phyloP scores from a whole-genome alignment of 2,113 vertebrate genomes.

The Hyperopisus bebe region DNA sequence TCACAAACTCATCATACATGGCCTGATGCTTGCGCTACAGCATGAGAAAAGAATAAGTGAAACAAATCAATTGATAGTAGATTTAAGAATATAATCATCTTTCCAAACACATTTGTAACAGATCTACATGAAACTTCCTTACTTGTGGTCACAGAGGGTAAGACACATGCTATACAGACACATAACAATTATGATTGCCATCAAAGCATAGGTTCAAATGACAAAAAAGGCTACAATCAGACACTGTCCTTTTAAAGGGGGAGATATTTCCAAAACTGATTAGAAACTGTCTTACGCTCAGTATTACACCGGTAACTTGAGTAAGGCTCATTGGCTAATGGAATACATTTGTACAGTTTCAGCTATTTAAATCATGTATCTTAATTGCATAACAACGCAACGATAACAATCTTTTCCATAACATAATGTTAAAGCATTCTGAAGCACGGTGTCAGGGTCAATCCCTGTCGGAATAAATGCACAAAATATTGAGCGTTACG shows the following conservation, averaged over 20 bases:
- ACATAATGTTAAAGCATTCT: background rate
- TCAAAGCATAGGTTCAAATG: background rate
- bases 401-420: background rate
- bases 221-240: background rate
- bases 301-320: background rate
- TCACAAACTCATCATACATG: slow-evolving; percentile 73
- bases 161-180: background rate
- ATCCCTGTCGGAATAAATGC: background rate
- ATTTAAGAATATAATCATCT: background rate
- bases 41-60: background rate
- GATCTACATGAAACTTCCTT: background rate
- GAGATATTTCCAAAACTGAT: background rate
- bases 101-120: background rate
- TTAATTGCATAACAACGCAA: background rate
- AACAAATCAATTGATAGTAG: background rate
- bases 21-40: slow-evolving; percentile 65
- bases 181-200: background rate
- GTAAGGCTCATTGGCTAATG: background rate
- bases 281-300: background rate
- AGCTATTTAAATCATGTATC: background rate
- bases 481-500: background rate
- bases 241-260: background rate
- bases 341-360: background rate
- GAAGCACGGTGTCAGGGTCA: background rate
- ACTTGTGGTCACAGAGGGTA: background rate